These are phyloP conservation scores for Drosophila diplacantha DNA, from an alignment of 2,888 invertebrate species.

Conservation along the genomic window DNA sequence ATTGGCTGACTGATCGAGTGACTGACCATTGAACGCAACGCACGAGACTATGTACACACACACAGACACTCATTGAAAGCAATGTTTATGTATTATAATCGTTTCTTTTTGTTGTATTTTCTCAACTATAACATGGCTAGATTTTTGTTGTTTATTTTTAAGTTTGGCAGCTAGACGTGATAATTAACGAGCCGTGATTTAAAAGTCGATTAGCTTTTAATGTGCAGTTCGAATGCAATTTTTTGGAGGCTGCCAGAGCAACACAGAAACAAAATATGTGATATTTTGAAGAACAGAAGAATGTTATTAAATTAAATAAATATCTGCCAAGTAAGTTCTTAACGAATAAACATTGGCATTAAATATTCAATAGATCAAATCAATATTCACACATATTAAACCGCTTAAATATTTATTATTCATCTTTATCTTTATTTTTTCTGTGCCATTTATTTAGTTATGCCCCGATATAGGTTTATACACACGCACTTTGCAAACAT, in stretches of 20 bases:
- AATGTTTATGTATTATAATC: conserved; percentile 20
- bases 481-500: conserved; percentile 41
- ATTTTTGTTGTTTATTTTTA: conserved; percentile 34
- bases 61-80: not conserved
- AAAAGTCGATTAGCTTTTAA: conserved; percentile 56
- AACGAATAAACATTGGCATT: not conserved
- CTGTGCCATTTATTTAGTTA: conserved; percentile 11
- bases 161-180: conserved; percentile 60
- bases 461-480: conserved; percentile 17
- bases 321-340: not conserved
- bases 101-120: conserved; percentile 8
- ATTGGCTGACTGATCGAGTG: conserved; percentile 28
- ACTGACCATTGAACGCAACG: conserved; percentile 38
- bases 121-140: conserved; percentile 1
- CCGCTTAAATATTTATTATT: not conserved
- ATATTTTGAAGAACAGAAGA: not conserved
- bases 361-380: not conserved
- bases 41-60: conserved; percentile 27
- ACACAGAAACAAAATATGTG: conserved; percentile 3
- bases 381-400: not conserved
- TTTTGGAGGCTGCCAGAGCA: conserved; percentile 55
- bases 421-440: conserved; percentile 8
- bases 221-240: conserved; percentile 56
- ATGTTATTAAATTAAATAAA: not conserved
- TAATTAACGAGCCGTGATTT: conserved; percentile 67